Evolutionary conservation across 1,140 invertebrate genomes (phyloP).

Genomic region (Orchestia grillus): DNA sequence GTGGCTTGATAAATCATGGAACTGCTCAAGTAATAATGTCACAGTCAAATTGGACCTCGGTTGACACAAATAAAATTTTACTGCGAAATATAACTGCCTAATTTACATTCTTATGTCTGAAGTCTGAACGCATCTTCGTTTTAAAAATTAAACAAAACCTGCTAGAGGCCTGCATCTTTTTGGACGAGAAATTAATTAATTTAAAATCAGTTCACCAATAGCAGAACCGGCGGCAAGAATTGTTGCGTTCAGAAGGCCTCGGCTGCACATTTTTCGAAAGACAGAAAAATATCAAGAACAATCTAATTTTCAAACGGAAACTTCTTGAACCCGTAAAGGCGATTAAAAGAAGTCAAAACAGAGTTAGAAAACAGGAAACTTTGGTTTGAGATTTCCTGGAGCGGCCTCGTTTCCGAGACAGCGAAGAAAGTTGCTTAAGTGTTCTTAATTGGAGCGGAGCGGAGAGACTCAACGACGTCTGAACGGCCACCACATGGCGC

Average conservation of each 20-base stretch:
- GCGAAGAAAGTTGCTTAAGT: neutral
- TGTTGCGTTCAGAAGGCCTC: neutral
- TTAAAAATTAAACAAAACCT: neutral
- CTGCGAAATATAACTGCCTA: neutral
- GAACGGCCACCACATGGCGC: neutral
- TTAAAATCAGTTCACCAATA: neutral
- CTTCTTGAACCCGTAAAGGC: neutral
- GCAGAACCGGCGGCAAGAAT: neutral
- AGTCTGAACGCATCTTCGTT: neutral
- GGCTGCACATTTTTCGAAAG: neutral
- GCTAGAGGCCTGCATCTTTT: neutral
- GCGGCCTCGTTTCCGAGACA: neutral
- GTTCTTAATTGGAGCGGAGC: neutral
- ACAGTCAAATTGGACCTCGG: neutral
- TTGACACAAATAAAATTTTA: neutral
- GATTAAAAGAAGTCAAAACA: neutral
- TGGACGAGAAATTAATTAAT: no score
- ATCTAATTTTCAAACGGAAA: neutral
- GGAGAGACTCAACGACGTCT: neutral
- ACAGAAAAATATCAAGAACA: constrained; percentile 1
- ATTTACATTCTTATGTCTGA: neutral
- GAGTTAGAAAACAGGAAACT: constrained; percentile 14
- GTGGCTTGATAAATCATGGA: neutral
- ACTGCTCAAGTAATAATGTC: neutral
- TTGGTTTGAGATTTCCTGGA: neutral